Percentiles rank a stretch among this genome's conserved stretches.
These are phyloP conservation scores for Toxotes jaculatrix DNA, from an alignment of 2,113 vertebrate genomes.

Conservation along the genomic window DNA sequence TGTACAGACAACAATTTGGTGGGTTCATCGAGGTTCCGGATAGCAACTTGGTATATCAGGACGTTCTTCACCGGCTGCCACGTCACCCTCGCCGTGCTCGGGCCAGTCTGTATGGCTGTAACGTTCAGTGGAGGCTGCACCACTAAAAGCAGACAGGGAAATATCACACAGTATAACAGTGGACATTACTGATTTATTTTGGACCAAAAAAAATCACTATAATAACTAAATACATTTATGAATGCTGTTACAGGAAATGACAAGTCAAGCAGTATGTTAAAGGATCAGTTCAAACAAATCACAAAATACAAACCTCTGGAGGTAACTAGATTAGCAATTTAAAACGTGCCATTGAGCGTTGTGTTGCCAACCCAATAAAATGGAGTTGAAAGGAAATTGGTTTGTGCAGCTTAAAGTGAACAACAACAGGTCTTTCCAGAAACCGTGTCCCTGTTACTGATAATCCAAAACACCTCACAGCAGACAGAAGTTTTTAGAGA, in stretches of 20 bases:
- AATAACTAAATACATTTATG: background rate
- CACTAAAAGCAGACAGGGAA: constrained; percentile 72
- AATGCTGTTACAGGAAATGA: background rate
- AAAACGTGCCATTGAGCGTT: no score
- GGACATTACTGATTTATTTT: no score
- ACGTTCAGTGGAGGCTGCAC: constrained; percentile 73
- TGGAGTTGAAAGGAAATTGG: background rate
- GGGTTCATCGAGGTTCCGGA: constrained; percentile 49
- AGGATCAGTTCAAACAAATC: background rate
- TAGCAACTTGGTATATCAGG: constrained; percentile 73
- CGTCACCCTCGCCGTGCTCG: constrained; percentile 45
- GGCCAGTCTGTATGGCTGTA: constrained; percentile 25
- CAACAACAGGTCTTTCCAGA: no score
- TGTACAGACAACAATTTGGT: background rate
- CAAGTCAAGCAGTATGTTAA: background rate
- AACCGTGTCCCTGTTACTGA: background rate
- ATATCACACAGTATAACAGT: background rate
- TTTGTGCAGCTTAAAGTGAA: no score
- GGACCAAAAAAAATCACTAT: no score
- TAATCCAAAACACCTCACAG: background rate
- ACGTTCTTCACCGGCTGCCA: constrained; percentile 79
- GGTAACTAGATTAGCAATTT: no score
- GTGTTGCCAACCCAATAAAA: background rate
- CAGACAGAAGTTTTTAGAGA: background rate
- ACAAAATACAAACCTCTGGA: background rate